phyloP scores from a whole-genome alignment of 2,797 vertebrate genomes.

The Sebastes jordani region DNA sequence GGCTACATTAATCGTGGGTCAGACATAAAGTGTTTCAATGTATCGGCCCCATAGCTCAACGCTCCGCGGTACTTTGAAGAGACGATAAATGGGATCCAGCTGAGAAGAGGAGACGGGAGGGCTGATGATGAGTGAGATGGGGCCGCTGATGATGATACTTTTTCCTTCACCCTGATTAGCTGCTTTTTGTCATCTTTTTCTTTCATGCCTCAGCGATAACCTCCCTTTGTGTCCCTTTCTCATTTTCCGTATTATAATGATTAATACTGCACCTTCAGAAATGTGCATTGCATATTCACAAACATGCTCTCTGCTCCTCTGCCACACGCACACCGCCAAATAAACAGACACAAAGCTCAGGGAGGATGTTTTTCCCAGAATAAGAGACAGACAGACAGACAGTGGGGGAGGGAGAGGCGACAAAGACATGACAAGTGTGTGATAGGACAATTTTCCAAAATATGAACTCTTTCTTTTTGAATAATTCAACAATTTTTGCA shows the following conservation, averaged over 20 bases:
- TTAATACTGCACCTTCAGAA: conserved; percentile 4
- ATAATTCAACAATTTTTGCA: background rate
- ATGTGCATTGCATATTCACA: background rate
- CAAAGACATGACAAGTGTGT: conserved; percentile 3
- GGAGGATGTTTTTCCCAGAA: background rate
- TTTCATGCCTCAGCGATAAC: background rate
- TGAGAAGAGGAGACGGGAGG: background rate
- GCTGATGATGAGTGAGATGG: conserved; percentile 14
- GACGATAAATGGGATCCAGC: conserved; percentile 27
- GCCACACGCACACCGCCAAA: background rate
- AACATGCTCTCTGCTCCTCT: background rate
- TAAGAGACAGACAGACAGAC: background rate
- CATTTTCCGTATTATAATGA: background rate
- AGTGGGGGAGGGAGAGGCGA: background rate
- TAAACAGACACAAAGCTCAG: conserved; percentile 14
- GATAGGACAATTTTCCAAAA: conserved; percentile 24
- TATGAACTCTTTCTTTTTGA: conserved; percentile 19
- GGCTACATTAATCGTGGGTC: conserved; percentile 39
- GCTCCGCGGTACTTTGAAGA: conserved; percentile 17
- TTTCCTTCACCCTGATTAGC: conserved; percentile 29
- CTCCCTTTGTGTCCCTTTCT: background rate
- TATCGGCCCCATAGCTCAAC: conserved; percentile 12
- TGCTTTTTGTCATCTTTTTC: conserved; percentile 13
- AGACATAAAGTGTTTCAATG: conserved; percentile 33
- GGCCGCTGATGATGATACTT: conserved; percentile 14